Evolutionary conservation across 1,140 invertebrate genomes (phyloP).

Genomic region (Hyposmocoma kahamanoa): DNA sequence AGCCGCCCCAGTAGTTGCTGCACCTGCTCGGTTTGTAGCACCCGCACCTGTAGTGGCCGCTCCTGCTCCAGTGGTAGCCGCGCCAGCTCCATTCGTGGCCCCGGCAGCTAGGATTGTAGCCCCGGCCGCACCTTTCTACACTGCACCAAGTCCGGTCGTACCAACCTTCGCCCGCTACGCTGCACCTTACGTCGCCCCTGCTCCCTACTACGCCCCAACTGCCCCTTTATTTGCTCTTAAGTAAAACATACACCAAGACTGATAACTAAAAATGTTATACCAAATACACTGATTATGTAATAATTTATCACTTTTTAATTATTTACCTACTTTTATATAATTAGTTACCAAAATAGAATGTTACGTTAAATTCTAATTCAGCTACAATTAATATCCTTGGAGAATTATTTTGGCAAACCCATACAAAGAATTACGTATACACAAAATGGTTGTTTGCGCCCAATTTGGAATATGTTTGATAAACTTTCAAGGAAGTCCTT

Average conservation of each 20-base stretch:
- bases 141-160: slow-evolving; percentile 23
- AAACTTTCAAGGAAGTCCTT: slow-evolving; percentile 29
- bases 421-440: too few species aligned
- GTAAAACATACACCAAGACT: slow-evolving; percentile 37
- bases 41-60: slow-evolving; percentile 39
- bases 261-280: too few species aligned
- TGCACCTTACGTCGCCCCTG: slow-evolving; percentile 29
- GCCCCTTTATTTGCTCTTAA: slow-evolving; percentile 42
- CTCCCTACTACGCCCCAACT: slow-evolving; percentile 53
- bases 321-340: too few species aligned
- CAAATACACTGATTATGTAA: too few species aligned
- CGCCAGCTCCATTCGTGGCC: slow-evolving; percentile 10
- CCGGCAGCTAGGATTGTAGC: slow-evolving; percentile 11
- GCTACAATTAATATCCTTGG: too few species aligned
- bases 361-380: too few species aligned
- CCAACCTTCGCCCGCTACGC: slow-evolving; percentile 21
- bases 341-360: too few species aligned
- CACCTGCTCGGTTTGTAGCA: slow-evolving; percentile 14
- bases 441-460: too few species aligned
- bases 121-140: slow-evolving; percentile 25
- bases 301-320: too few species aligned
- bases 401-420: too few species aligned
- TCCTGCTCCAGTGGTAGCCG: slow-evolving; percentile 39
- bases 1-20: slow-evolving; percentile 30
- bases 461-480: too few species aligned